Evolutionary conservation across 2,113 vertebrate species (phyloP).

Genomic region (Opisthocomus hoazin): DNA sequence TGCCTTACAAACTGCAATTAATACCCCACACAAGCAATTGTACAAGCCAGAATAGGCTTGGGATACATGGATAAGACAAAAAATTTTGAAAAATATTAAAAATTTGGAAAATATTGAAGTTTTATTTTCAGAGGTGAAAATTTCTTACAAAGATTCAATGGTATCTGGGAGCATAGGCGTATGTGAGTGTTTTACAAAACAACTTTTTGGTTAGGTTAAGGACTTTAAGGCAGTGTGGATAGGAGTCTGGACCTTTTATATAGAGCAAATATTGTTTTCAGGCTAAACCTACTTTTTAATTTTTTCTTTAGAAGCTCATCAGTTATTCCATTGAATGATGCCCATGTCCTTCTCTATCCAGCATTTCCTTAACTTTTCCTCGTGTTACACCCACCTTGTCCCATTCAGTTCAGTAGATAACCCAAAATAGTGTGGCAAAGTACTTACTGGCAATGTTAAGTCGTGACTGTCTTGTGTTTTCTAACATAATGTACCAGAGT

Average conservation of each 20-base stretch:
- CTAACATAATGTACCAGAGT: not conserved
- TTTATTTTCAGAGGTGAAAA: not conserved
- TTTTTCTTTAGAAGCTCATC: not conserved
- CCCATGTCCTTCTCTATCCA: not conserved
- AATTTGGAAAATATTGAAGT: not conserved
- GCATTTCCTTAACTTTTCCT: not conserved
- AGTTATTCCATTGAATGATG: not conserved
- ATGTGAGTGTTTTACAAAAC: not conserved
- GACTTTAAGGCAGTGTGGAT: not conserved
- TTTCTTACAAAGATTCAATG: not conserved
- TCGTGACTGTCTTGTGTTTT: not conserved
- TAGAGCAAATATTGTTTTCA: not conserved
- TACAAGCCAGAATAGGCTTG: not conserved
- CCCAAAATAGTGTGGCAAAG: not conserved
- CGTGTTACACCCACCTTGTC: not conserved
- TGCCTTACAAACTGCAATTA: not conserved
- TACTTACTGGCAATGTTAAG: not conserved
- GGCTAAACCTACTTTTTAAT: not conserved
- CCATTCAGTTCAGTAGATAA: slow-evolving; percentile 1
- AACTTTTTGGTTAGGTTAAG: not conserved
- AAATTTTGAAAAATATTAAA: not conserved
- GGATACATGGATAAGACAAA: not conserved
- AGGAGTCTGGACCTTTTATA: not conserved
- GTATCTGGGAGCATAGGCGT: not conserved
- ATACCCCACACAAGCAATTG: not conserved